Evolutionary conservation across 2,888 invertebrate species (phyloP), one percentile per base, ranked within the genome.

Genomic region (Hirtodrosophila alboralis): DNA sequence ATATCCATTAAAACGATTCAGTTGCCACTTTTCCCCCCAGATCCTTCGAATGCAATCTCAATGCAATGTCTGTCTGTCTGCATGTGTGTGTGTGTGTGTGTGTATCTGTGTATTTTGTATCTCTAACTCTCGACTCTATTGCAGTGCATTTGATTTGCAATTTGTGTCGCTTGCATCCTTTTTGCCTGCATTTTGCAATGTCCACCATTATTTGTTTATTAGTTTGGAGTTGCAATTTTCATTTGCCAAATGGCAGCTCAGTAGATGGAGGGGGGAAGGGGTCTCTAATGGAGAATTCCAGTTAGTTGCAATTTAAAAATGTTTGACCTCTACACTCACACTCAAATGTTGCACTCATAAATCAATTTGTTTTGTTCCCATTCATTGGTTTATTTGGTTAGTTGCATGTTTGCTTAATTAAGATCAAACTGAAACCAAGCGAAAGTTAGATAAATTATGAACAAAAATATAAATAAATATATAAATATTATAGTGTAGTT

Each of bases 1-100:
- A 83, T 83, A 86, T 83, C 84, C 80, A 86, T 86, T 87, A 86
- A 87, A 86, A 77, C 79, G 78, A 78, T 81, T 78, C 78, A 81
- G 61, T 69, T 72, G 75, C 57, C 62, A 70, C 67, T 65, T 77
- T 61, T n/a, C n/a, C 49, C 18, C n/a, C 52, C 52, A 14, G 13
- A 26, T 36, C 28, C 57, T 44, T 44, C 47, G 28, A 27, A 44
- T 77, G 71, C 59, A 59, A 59, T 63, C 65, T 62, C 62, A 64
- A 75, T 73, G 63, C 67, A 58, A 71, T 51, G 40, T 31, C 4
- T 13, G 18, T 16, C 56, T 56, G 37, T 37, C 47, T 44, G 40
- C 31, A 27, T 36, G 36, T 10, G 41, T 14, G 28, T 40, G 28
- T 38, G 37, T 38, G 26, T 38, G 16, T 45, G 12, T 48, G 28